Base-by-base conservation (phyloP, 2,113 vertebrate species). In the Miniopterus natalensis region DNA sequence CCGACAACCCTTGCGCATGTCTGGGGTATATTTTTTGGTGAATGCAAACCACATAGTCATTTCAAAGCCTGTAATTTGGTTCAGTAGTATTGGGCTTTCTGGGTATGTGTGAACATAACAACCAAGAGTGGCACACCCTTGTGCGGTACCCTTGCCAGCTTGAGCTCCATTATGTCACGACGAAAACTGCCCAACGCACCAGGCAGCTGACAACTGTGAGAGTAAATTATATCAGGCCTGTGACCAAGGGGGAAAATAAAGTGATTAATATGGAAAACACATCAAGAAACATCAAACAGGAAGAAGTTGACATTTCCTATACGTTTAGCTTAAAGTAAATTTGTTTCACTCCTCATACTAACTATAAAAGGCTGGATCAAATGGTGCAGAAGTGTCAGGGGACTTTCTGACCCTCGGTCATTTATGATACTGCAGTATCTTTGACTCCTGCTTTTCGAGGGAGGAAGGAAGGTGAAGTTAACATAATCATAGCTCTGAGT, bases 181-280 rank as follows among this genome's bases (percentile, higher is more conserved):
- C 31, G 75, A 66, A 79, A 57, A 40, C 71, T 71, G 49, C 55
- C 40, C 49, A 84, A 90, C 81, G 80, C 55, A 85, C 47, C 66
- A 94, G 71, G 77, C 92, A 81, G 88, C 95, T 95, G 95, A 90
- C 92, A 88, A 84, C 17, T 5, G 6, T 59, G 84, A 81, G 5
- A 42, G 27, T 17, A 47, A 90, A 80, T 80, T 20, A 74, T 13
- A 42, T 53, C 87, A 93, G 63, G 68, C 29, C 55, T 0, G 0
- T 91, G 93, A 91, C 86, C 51, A n/a, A 83, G 11, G 55, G 45
- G 57, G 61, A 86, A 36, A 85, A 84, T 68, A 21, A 61, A 92
- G 45, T 90, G 61, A 94, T 92, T 95, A 85, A 92, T 29, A 74
- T 6, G 70, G 77, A 91, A 90, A 87, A 88, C 31, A 90, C 12